Evolutionary conservation across 2,797 vertebrate species (phyloP).

Genomic region (Rousettus madagascariensis): DNA sequence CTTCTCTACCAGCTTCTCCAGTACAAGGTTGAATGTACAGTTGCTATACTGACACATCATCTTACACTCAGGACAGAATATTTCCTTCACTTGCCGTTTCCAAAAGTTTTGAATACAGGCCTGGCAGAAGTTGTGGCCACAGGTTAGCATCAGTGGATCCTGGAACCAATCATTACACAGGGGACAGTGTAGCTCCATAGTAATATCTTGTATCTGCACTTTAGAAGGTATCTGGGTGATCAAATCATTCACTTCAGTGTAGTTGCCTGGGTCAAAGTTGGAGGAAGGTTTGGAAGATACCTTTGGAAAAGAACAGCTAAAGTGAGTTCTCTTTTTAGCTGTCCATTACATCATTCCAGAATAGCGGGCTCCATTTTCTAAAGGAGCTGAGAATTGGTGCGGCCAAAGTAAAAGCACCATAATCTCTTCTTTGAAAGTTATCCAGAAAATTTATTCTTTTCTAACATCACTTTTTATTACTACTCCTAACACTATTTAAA

Average conservation of each 20-base stretch:
- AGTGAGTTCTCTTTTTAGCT: slow-evolving; percentile 38
- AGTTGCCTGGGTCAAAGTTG: not conserved
- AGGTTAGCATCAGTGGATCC: slow-evolving; percentile 78
- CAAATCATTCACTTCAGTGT: slow-evolving; percentile 25
- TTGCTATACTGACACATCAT: slow-evolving; percentile 55
- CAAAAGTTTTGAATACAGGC: slow-evolving; percentile 75
- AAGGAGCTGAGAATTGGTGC: not conserved
- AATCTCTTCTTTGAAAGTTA: slow-evolving; percentile 26
- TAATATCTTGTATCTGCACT: slow-evolving; percentile 71
- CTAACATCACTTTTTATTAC: not conserved
- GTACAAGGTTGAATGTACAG: slow-evolving; percentile 73
- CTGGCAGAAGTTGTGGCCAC: slow-evolving; percentile 82
- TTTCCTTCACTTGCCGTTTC: slow-evolving; percentile 56
- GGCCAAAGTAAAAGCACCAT: not conserved
- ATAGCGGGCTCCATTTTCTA: not conserved
- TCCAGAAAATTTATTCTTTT: not conserved
- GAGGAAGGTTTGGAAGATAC: slow-evolving; percentile 28
- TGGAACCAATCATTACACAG: slow-evolving; percentile 76
- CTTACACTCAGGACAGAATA: slow-evolving; percentile 76
- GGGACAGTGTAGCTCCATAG: slow-evolving; percentile 75
- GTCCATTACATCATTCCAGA: not conserved
- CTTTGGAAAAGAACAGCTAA: slow-evolving; percentile 53
- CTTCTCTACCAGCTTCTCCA: slow-evolving; percentile 77
- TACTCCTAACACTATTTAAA: slow-evolving; percentile 29
- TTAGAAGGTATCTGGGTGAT: slow-evolving; percentile 20